Evolutionary conservation across 2,113 vertebrate species (phyloP), one percentile per base, ranked within the genome.

Genomic region (Leptodactylus fuscus): DNA sequence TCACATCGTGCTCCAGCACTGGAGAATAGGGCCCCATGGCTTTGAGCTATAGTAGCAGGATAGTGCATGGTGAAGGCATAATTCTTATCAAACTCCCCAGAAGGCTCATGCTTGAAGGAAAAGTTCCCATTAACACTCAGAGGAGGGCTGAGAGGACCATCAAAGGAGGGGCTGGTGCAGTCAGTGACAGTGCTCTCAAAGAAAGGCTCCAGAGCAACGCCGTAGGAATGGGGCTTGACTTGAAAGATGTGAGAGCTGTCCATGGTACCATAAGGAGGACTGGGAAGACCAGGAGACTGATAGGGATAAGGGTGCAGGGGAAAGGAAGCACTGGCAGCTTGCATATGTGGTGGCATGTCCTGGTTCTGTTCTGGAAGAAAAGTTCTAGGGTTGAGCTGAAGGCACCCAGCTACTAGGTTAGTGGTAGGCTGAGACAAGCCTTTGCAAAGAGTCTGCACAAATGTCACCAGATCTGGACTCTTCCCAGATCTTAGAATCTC

Each of bases 81-180:
- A 90, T 93, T 95, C 91, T 98, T 98, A 88, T 98, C 97, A 88
- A 97, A 98, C 62, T 99, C 97, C 7, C 93, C 60, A 86, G 90
- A 88, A 87, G 93, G 92, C 88, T 99, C 98, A 46, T 98, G 97
- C 89, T 98, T 99, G 94, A 96, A 99, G 88, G 97, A 96, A 94
- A 99, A 99, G 94, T 97, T 99, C 85, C 98, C 98, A 48, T 98
- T 99, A 91, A 99, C 95, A 93, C 98, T 99, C 85, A 99, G 94
- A 1, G 98, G 98, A 0, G 98, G 98, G 88, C 97, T 99, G 85
- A 99, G 96, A 0, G 98, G 98, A 29, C 95, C 97, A 89, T 99
- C 97, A 62, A 98, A 99, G 15, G 95, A 93, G 1, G 97, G 97
- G 85, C 95, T 96, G 82, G 94, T 91, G 91, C 96, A 95, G 49